Conservation (phyloP, 2,888 invertebrate genomes). For the Rotaria sp. region DNA sequence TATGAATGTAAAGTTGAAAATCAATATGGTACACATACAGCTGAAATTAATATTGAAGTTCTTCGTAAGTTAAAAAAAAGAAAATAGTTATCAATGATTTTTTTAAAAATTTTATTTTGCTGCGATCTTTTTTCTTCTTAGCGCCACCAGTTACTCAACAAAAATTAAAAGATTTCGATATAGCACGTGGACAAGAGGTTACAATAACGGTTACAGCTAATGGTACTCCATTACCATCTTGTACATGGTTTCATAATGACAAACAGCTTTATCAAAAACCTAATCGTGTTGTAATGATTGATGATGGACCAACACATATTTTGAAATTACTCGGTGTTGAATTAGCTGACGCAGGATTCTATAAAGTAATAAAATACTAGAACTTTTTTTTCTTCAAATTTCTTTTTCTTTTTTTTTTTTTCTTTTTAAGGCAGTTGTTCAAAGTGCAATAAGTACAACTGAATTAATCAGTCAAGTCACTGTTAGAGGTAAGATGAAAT, state of each 20-base stretch:
- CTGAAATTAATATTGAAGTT: constrained; percentile 9
- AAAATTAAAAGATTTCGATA: constrained; percentile 10
- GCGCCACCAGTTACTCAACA: constrained; percentile 12
- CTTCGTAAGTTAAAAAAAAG: not conserved
- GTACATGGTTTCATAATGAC: constrained; percentile 13
- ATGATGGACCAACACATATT: constrained; percentile 11
- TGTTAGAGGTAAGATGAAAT: not conserved
- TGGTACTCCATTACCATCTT: not conserved
- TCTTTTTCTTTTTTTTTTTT: not conserved
- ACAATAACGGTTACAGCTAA: constrained; percentile 4
- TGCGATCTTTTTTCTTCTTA: not conserved
- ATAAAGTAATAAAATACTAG: not conserved
- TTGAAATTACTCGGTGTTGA: not conserved
- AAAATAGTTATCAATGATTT: no score
- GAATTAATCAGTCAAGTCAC: constrained; percentile 12
- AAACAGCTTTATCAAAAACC: not conserved
- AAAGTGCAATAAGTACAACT: not conserved
- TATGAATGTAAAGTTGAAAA: constrained; percentile 24
- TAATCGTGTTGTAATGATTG: not conserved
- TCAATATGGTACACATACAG: constrained; percentile 27
- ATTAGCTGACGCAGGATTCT: not conserved
- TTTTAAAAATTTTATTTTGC: not conserved
- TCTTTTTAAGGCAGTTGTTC: not conserved
- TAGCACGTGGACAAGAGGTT: constrained; percentile 1
- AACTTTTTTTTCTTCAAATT: not conserved